Base-by-base conservation (phyloP, 2,888 invertebrate genomes). In the Brachypalpus laphriformis region DNA sequence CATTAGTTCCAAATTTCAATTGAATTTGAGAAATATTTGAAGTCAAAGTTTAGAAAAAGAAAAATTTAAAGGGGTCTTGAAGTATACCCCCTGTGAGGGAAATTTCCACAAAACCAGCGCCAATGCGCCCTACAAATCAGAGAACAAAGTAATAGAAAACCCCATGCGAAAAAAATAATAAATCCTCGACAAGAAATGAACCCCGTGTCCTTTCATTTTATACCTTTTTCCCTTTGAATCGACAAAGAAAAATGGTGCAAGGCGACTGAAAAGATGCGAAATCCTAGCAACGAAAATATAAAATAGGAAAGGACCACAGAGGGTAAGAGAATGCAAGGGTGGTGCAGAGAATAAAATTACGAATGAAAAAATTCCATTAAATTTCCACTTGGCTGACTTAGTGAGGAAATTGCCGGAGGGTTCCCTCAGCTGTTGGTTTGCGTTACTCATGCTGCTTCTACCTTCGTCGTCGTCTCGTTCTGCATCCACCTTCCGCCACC, bases 311-410 rank as follows among this genome's bases (percentile, higher is more conserved):
- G 2, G n/a, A 61, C 9, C 9, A 9, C n/a, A 18, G 11, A 31
- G 20, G 11, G 20, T 37, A 6, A n/a, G 6, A 16, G n/a, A 16
- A 7, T 14, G 0, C 18, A 4, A n/a, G 42, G 18, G 34, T 16
- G 22, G 8, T 14, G n/a, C 3, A 45, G 14, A 40, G 9, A 63
- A 34, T 8, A 70, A 47, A 77, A 71, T 40, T 47, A 77, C 54
- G 65, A 72, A 77, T 72, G 54, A 65, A 82, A 74, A 81, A 83
- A 83, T 65, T 83, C 83, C 78, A 83, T 83, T 83, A 78, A 78
- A 83, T 78, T 83, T 83, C 74, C 83, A 78, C 83, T 78, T 70
- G 83, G 78, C 45, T 83, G 72, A 74, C 68, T 78, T 63, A 63
- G 83, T 74, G 78, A 74, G 74, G 68, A 83, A 83, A 74, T 78